phyloP scores from a whole-genome alignment of 2,888 invertebrate species.

The Amaurobius ferox region DNA sequence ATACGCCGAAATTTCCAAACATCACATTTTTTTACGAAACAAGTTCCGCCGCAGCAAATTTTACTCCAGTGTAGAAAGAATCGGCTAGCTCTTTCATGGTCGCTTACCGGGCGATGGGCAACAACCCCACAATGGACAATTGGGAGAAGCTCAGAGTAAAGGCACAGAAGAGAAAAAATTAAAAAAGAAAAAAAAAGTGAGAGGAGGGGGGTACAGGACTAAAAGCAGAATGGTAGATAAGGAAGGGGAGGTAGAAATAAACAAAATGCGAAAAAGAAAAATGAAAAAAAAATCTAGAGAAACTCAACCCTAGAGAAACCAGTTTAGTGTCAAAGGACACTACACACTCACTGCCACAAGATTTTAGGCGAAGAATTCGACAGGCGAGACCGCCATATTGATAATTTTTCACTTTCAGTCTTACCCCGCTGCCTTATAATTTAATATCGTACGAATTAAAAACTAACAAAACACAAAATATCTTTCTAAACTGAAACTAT shows the following conservation, averaged over 20 bases:
- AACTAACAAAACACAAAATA: too few relatives aligned
- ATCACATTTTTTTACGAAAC: too few relatives aligned
- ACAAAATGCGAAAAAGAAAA: constrained; percentile 54
- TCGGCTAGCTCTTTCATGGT: too few relatives aligned
- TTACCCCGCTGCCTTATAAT: constrained; percentile 13
- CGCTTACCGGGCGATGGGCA: constrained; percentile 33
- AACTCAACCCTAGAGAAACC: constrained; percentile 67
- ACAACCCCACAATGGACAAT: constrained; percentile 46
- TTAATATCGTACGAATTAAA: not conserved
- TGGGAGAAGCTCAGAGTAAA: not conserved
- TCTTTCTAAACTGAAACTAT: too few relatives aligned
- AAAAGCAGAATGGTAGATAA: constrained; percentile 23
- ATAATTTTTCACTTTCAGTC: constrained; percentile 21
- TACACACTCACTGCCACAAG: not conserved
- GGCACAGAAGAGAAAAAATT: not conserved
- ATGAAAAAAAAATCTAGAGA: constrained; percentile 23
- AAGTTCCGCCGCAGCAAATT: too few relatives aligned
- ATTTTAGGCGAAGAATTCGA: constrained; percentile 51
- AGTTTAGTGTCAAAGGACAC: constrained; percentile 71
- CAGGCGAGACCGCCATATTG: constrained; percentile 49
- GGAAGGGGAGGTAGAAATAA: constrained; percentile 39
- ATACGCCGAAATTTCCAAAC: too few relatives aligned
- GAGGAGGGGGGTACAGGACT: constrained; percentile 28
- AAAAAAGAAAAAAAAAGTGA: constrained; percentile 4
- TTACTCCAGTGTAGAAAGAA: too few relatives aligned